Conservation (phyloP, 2,888 invertebrate species). For the Plagodis dolabraria region DNA sequence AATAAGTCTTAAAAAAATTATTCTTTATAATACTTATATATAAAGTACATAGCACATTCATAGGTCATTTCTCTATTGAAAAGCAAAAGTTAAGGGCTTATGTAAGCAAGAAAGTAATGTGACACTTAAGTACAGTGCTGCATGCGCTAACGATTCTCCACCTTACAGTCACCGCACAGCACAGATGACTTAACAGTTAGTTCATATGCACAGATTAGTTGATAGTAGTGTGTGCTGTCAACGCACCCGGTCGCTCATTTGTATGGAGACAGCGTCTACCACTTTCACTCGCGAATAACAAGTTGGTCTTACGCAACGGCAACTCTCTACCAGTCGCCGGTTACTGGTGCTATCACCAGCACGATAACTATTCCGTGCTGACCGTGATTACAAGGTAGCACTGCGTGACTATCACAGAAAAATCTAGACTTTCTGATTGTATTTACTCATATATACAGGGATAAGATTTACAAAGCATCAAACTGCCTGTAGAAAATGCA, state of each 20-base stretch:
- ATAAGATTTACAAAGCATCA: too few relatives aligned
- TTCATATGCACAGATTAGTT: conserved; percentile 17
- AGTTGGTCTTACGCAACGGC: conserved; percentile 73
- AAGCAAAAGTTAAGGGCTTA: conserved; percentile 64
- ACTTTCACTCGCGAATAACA: conserved; percentile 81
- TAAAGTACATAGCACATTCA: conserved; percentile 32
- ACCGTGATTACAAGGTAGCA: conserved; percentile 1
- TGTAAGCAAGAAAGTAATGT: conserved; percentile 67
- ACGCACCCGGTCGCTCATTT: conserved; percentile 75
- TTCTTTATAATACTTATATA: conserved; percentile 3
- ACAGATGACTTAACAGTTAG: conserved; percentile 19
- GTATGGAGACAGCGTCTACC: conserved; percentile 78
- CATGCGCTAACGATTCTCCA: conserved; percentile 33
- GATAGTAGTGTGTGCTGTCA: conserved; percentile 33
- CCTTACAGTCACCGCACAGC: not conserved
- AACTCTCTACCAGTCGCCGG: conserved; percentile 68
- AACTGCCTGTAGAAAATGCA: too few relatives aligned
- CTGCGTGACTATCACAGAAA: not conserved
- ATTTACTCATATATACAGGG: too few relatives aligned
- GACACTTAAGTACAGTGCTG: conserved; percentile 76
- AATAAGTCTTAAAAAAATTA: too few relatives aligned
- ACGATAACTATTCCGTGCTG: conserved; percentile 22
- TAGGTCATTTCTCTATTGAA: conserved; percentile 49
- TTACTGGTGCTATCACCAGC: conserved; percentile 60
- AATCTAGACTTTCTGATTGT: too few relatives aligned